Evolutionary conservation across 2,888 invertebrate species (phyloP), one percentile per base, ranked within the genome.

Genomic region (Oeneis ivallda): DNA sequence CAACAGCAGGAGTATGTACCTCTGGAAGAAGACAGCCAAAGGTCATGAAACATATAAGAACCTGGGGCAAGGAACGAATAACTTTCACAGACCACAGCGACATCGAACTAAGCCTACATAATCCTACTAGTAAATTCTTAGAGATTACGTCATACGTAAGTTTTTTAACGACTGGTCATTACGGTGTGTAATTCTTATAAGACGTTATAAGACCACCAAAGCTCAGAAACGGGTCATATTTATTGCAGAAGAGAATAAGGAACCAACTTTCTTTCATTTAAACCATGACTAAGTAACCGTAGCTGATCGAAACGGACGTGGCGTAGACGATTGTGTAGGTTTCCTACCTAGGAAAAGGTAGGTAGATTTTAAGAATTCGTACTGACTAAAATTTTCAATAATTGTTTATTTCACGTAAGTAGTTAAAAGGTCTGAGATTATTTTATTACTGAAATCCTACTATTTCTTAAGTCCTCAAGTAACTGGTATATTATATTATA

Each of bases 251-350:
- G 15, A 59, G 59, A 52, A 59, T 53, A 37, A 59, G 34, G 60
- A 59, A 62, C 37, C 37, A 9, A 37, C 64, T 68, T 68, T 66
- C 66, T 69, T 59, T 54, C 26, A 69, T 52, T 64, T 54, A 67
- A 66, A 50, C 67, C 64, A 57, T 67, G 60, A 65, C 66, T 60
- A 71, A 67, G 47, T 63, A 61, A 65, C 37, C 68, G 70, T 70
- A 67, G 65, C 70, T 58, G 54, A 64, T 61, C 39, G 39, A 47
- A 64, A 61, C 56, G 56, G 54, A 56, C 39, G 56, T 66, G 37
- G 56, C 52, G 52, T 61, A 61, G 52, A 41, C 60, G 50, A 61
- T 61, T 61, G 75, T 71, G 71, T 69, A 78, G 80, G 81, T 19
- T 26, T 17, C 1, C 5, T 19, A 26, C 11, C 0, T 26, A 26